Evolutionary conservation across 2,113 vertebrate species (phyloP).

Genomic region (Tetrao urogallus): DNA sequence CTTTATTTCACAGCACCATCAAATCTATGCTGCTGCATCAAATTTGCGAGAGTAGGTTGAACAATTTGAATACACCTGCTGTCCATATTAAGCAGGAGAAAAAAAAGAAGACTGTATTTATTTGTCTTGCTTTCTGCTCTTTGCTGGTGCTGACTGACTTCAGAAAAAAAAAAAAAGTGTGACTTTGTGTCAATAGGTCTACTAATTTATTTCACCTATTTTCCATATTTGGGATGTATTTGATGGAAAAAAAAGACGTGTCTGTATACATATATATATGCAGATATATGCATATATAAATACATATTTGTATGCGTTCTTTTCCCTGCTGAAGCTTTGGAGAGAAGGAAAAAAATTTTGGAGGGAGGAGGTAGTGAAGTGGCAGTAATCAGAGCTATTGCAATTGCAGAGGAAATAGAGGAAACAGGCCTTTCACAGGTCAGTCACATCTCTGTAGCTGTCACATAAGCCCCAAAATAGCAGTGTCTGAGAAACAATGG

Average conservation of each 20-base stretch:
- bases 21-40: background rate
- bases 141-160: background rate
- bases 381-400: background rate
- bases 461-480: background rate
- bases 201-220: background rate
- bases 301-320: background rate
- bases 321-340: background rate
- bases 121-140: background rate
- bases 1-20: background rate
- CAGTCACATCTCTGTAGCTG: background rate
- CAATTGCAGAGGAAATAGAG: background rate
- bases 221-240: background rate
- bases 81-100: background rate
- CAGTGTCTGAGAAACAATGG: background rate
- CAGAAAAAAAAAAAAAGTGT: background rate
- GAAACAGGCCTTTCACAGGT: background rate
- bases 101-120: background rate
- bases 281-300: background rate
- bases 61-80: background rate
- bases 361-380: background rate
- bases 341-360: background rate
- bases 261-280: background rate
- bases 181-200: background rate
- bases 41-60: background rate
- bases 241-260: fast-evolving